phyloP scores from a whole-genome alignment of 1,140 invertebrate genomes.

The Diorhabda elongata region DNA sequence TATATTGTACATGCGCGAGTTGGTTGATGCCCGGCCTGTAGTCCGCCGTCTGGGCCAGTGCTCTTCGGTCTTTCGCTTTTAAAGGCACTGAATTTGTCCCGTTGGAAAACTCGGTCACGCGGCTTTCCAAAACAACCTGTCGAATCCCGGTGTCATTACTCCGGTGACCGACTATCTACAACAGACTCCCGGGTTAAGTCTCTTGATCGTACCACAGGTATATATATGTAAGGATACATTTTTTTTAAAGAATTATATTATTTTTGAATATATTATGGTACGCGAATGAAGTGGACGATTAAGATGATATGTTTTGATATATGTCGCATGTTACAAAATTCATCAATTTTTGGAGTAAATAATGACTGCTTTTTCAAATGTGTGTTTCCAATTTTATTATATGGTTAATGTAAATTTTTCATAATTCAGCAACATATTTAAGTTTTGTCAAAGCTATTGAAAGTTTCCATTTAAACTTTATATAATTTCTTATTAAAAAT shows the following conservation, averaged over 20 bases:
- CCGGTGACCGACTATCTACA: neutral
- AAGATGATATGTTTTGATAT: no score
- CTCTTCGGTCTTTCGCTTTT: conserved; percentile 23
- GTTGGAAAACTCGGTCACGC: conserved; percentile 5
- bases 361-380: no score
- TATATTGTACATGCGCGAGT: conserved; percentile 25
- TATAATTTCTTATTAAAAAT: no score
- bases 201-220: neutral
- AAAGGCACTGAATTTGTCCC: conserved; percentile 11
- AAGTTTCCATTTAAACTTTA: no score
- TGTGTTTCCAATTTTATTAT: no score
- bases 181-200: conserved; percentile 1
- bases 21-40: conserved; percentile 22
- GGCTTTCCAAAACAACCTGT: conserved; percentile 16
- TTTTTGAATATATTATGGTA: no score
- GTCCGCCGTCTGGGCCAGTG: conserved; percentile 25
- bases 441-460: no score
- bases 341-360: no score
- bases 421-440: no score
- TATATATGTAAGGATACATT: neutral
- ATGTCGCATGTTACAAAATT: no score
- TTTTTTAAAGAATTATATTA: neutral
- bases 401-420: no score
- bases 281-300: no score
- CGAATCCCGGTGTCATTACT: conserved; percentile 7